phyloP scores from a whole-genome alignment of 2,797 vertebrate species.

The Malurus splendens region DNA sequence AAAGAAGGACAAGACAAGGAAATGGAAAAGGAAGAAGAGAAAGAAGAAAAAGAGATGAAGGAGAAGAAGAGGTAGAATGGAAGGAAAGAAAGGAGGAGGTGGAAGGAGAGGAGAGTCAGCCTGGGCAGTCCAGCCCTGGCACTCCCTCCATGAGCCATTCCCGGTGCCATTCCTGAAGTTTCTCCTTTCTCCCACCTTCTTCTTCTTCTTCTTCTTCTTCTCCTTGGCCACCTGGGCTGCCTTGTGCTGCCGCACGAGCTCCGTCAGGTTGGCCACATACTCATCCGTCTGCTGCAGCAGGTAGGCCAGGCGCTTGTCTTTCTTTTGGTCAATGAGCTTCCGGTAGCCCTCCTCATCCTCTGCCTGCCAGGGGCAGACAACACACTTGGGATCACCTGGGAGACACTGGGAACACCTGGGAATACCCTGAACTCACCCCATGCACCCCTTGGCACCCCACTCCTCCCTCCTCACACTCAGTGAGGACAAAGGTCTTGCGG shows the following conservation, averaged over 20 bases:
- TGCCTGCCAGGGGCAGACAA: conserved; percentile 65
- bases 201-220: conserved; percentile 96
- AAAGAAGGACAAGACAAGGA: neutral
- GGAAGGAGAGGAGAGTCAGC: neutral
- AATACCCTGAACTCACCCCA: neutral
- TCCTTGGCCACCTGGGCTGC: conserved; percentile 93
- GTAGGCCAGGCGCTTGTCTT: conserved; percentile 95
- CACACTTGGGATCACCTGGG: too few species aligned
- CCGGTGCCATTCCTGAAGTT: neutral
- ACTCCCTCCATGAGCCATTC: neutral
- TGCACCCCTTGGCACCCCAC: rapidly evolving
- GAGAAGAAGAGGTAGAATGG: too few species aligned
- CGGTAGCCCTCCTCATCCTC: conserved; percentile 96
- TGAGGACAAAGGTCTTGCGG: rapidly evolving
- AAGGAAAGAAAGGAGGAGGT: too few species aligned
- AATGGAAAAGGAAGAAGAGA: too few species aligned
- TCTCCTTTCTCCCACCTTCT: conserved; percentile 70
- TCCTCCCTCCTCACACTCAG: neutral
- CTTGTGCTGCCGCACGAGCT: conserved; percentile 93
- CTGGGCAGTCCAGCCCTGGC: neutral
- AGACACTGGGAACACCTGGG: neutral
- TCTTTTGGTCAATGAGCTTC: conserved; percentile 96
- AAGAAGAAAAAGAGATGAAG: neutral
- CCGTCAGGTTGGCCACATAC: conserved; percentile 93
- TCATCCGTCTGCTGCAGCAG: conserved; percentile 94